These are phyloP conservation scores for Drosophila birchii DNA, from an alignment of 2,888 invertebrate genomes.

Conservation along the genomic window DNA sequence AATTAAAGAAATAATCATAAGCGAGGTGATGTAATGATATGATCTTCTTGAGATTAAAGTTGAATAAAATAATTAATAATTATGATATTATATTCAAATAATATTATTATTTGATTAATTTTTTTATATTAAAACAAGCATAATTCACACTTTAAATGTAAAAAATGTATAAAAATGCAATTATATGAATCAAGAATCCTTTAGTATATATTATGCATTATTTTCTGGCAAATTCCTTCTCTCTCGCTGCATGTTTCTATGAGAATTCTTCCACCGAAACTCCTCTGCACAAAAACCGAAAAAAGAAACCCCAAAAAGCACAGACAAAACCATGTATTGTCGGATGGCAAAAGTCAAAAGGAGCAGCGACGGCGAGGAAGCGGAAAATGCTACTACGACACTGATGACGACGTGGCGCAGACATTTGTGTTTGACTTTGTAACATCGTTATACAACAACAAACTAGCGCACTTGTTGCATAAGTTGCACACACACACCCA, in stretches of 20 bases:
- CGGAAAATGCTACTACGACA: constrained; percentile 50
- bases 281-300: constrained; percentile 8
- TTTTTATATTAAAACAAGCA: too few relatives aligned
- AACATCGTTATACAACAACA: constrained; percentile 72
- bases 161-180: not conserved
- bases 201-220: not conserved
- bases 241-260: constrained; percentile 43
- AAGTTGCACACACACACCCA: constrained; percentile 49
- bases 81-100: not conserved
- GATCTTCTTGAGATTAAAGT: not conserved
- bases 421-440: constrained; percentile 77
- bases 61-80: not conserved
- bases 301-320: constrained; percentile 36
- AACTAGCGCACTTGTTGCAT: constrained; percentile 77
- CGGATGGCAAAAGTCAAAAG: constrained; percentile 21
- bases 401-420: constrained; percentile 64
- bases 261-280: constrained; percentile 49
- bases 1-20: not conserved
- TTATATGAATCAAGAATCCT: not conserved
- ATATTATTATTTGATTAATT: not conserved
- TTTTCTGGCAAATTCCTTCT: not conserved
- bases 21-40: too few relatives aligned
- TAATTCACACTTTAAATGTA: not conserved
- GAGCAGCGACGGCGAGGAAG: constrained; percentile 11
- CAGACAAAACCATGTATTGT: constrained; percentile 34